Conservation (phyloP, 2,113 vertebrate species). For the Bubo bubo region DNA sequence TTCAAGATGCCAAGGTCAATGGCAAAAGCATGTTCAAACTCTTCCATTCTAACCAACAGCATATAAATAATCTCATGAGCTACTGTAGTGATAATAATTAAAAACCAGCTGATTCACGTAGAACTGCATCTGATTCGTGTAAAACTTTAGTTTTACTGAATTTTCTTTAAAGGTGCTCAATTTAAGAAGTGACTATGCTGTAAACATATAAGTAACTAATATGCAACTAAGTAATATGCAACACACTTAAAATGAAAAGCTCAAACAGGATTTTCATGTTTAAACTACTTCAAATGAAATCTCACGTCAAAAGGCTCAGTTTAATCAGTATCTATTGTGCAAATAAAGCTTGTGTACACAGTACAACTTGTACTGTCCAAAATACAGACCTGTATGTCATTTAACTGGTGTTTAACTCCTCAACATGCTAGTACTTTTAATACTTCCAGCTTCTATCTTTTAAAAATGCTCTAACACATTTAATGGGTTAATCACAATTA, state of each 20-base stretch:
- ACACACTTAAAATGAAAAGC: neutral
- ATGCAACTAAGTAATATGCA: neutral
- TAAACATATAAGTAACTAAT: neutral
- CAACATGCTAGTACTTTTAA: neutral
- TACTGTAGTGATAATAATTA: neutral
- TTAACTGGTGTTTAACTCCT: neutral
- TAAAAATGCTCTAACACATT: neutral
- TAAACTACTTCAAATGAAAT: neutral
- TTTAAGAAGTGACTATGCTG: neutral
- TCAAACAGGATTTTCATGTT: neutral
- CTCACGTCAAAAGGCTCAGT: neutral
- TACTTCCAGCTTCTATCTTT: neutral
- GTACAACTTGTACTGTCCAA: neutral
- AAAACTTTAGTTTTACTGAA: neutral
- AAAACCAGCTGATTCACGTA: neutral
- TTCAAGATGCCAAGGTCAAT: neutral
- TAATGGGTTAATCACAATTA: neutral
- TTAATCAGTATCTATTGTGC: neutral
- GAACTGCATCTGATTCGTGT: neutral
- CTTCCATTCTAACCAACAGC: neutral
- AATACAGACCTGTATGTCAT: neutral
- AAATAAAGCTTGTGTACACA: conserved; percentile 23
- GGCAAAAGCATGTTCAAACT: neutral
- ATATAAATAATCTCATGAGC: neutral
- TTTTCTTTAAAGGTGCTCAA: neutral